These are phyloP conservation scores for Meandrusa payeni DNA, from an alignment of 2,888 invertebrate species.

Conservation along the genomic window DNA sequence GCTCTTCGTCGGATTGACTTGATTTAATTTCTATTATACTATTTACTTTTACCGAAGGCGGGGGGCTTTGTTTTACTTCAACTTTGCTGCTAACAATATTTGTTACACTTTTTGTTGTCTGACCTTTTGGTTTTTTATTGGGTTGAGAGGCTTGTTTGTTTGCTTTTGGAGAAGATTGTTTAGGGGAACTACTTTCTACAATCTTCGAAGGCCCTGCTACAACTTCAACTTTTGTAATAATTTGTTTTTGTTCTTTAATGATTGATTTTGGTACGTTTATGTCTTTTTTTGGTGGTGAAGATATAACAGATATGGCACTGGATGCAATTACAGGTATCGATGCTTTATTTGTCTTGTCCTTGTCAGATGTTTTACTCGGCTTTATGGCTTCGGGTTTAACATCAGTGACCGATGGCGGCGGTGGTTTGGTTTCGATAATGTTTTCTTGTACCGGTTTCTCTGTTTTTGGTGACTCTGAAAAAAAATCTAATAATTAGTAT, in stretches of 20 bases:
- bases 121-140: conserved; percentile 56
- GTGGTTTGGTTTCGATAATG: conserved; percentile 72
- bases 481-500: conserved; percentile 22
- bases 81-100: conserved; percentile 70
- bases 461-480: conserved; percentile 68
- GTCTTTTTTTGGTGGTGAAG: conserved; percentile 69
- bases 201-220: conserved; percentile 76
- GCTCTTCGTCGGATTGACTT: conserved; percentile 69
- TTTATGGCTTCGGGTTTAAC: conserved; percentile 68
- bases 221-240: conserved; percentile 79
- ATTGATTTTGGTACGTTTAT: conserved; percentile 68
- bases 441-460: conserved; percentile 69
- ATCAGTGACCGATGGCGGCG: conserved; percentile 57
- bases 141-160: conserved; percentile 49
- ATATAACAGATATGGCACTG: conserved; percentile 63
- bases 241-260: conserved; percentile 66
- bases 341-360: conserved; percentile 62
- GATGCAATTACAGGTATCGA: conserved; percentile 55
- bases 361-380: conserved; percentile 66
- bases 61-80: conserved; percentile 68
- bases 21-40: conserved; percentile 80
- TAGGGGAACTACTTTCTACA: conserved; percentile 55
- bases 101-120: conserved; percentile 57
- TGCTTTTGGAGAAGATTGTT: conserved; percentile 47
- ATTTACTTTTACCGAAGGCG: conserved; percentile 64